These are phyloP conservation scores for Prinia subflava DNA, from an alignment of 2,113 vertebrate species.

Conservation along the genomic window DNA sequence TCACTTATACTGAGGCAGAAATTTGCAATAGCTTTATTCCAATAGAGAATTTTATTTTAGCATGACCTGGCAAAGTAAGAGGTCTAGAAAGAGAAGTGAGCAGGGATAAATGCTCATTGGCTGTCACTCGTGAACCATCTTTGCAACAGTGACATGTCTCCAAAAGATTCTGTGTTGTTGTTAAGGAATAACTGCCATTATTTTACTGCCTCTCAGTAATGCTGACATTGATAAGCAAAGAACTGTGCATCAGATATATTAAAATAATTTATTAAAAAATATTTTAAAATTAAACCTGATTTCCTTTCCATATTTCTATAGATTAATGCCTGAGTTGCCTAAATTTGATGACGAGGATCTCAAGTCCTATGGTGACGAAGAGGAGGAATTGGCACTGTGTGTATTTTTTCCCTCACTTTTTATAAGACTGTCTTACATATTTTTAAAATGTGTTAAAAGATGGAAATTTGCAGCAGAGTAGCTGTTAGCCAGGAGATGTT, in stretches of 20 bases:
- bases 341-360: conserved; percentile 88
- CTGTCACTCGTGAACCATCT: not conserved
- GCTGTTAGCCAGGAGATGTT: not conserved
- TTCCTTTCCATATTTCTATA: conserved; percentile 25
- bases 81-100: not conserved
- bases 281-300: not conserved
- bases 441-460: not conserved
- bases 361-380: conserved; percentile 84
- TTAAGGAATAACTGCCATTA: not conserved
- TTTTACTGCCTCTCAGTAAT: not conserved
- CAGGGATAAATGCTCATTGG: accelerated
- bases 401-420: conserved; percentile 38
- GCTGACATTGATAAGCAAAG: not conserved
- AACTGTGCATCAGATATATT: not conserved
- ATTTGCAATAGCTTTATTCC: not conserved
- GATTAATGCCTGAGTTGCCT: conserved; percentile 92
- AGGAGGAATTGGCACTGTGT: conserved; percentile 89
- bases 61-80: not conserved
- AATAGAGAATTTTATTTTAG: not conserved
- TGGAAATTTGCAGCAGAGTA: not conserved
- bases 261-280: not conserved
- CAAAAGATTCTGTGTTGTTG: not conserved
- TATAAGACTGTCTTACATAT: not conserved
- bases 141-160: not conserved
- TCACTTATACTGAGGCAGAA: not conserved